A percentile compares a stretch with the other conserved stretches of the same genome.
phyloP scores from a whole-genome alignment of 2,888 invertebrate genomes.

The Steinernema hermaphroditum region DNA sequence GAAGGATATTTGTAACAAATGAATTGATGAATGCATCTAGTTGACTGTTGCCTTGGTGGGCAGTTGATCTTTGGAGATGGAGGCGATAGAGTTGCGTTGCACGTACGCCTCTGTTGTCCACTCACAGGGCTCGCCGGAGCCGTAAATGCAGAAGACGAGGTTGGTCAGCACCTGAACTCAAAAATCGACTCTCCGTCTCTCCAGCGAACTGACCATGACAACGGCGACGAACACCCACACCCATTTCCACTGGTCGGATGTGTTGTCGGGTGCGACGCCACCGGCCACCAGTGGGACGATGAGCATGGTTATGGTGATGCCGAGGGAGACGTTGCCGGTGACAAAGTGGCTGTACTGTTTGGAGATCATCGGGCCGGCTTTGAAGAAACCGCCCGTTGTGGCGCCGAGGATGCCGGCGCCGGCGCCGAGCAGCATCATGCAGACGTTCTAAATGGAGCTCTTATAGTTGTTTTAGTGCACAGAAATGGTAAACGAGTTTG shows the following conservation, averaged over 20 bases:
- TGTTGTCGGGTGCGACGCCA: constrained; percentile 48
- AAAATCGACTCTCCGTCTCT: neutral
- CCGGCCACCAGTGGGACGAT: constrained; percentile 54
- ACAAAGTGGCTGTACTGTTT: constrained; percentile 56
- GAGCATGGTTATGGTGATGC: constrained; percentile 56
- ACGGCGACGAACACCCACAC: constrained; percentile 49
- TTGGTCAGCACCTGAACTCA: constrained; percentile 47
- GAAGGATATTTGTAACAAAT: neutral
- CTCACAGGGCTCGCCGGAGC: constrained; percentile 52
- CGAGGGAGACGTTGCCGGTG: constrained; percentile 54
- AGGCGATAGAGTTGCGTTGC: constrained; percentile 34
- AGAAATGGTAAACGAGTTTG: too few species aligned
- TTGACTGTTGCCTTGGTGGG: neutral
- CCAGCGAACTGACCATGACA: constrained; percentile 45
- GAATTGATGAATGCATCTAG: neutral
- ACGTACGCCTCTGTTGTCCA: constrained; percentile 50
- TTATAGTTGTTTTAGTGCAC: too few species aligned
- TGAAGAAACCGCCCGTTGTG: constrained; percentile 54
- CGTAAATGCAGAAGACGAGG: constrained; percentile 49
- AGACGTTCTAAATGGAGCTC: constrained; percentile 36
- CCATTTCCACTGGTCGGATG: constrained; percentile 54
- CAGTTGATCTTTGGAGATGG: constrained; percentile 32
- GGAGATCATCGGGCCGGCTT: constrained; percentile 49
- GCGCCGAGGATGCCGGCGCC: constrained; percentile 53
- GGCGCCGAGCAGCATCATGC: constrained; percentile 47